Base-by-base conservation (phyloP, 2,888 invertebrate genomes). In the Ormyrus rosae region DNA sequence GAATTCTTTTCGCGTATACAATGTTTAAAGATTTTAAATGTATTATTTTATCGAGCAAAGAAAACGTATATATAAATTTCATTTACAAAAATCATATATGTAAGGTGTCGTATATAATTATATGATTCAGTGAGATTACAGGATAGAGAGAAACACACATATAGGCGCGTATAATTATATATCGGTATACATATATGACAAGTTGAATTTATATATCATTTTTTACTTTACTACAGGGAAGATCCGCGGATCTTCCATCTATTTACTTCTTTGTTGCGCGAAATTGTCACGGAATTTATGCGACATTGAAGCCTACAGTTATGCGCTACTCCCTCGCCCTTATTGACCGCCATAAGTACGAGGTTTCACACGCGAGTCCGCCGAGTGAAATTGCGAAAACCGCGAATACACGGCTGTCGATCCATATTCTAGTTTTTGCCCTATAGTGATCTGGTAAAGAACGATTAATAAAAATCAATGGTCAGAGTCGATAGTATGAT, bases 261-360 rank as follows among this genome's bases (percentile, higher is more conserved):
- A 34, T 4, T 34, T 34, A 34, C 34, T 34, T 34, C 34, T 34
- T 34, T 53, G 7, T 53, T n/a, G 45, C 55, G 11, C 34, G 34
- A 34, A 34, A 46, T 50, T 34, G 11, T 51, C 5, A 48, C 46
- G 34, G 51, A 58, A 34, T 69, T 63, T 56, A 4, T 56, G 50
- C 46, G 6, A 71, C 34, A 51, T 19, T 7, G 48, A 56, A 48
- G 63, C 13, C 45, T 11, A 53, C 19, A 6, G n/a, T 13, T 10
- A 8, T n/a, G 56, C 82, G 86, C 83, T 87, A 87, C 85, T 86
- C 85, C 88, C 85, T 88, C 87, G 82, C 82, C 84, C 85, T 87
- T 88, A 89, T 88, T 75, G 87, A 89, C 89, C 89, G 89, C 88
- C 84, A 87, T 89, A 89, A 89, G 83, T 84, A 81, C 83, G 87